These are phyloP conservation scores for Plebejus melissa DNA, from an alignment of 2,888 invertebrate species.

Conservation along the genomic window DNA sequence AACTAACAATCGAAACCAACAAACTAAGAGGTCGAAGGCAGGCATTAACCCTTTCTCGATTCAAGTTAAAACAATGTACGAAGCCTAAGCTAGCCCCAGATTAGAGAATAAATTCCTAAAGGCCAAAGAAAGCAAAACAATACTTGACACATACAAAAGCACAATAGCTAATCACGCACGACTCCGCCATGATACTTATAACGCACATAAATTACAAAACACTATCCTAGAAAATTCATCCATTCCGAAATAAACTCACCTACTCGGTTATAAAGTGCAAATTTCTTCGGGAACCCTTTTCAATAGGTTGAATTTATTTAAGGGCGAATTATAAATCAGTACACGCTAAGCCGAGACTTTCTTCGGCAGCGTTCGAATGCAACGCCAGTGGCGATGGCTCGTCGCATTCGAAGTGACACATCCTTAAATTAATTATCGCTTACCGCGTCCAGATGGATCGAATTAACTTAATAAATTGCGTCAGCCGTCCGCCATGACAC, in stretches of 20 bases:
- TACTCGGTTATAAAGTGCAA: constrained; percentile 1
- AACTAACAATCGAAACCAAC: background rate
- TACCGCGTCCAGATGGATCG: constrained; percentile 31
- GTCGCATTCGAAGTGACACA: constrained; percentile 36
- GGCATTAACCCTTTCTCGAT: background rate
- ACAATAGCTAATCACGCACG: constrained; percentile 41
- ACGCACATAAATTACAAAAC: constrained; percentile 27
- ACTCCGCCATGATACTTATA: constrained; percentile 34
- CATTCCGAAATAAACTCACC: constrained; percentile 29
- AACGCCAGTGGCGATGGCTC: constrained; percentile 33
- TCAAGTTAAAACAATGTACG: constrained; percentile 8
- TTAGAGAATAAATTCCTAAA: constrained; percentile 31
- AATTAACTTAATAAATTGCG: constrained; percentile 33
- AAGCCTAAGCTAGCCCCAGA: constrained; percentile 9
- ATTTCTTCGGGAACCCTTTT: constrained; percentile 23
- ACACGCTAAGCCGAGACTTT: constrained; percentile 35
- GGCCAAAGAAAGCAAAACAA: constrained; percentile 35
- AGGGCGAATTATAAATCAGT: constrained; percentile 38
- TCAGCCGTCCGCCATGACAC: constrained; percentile 5
- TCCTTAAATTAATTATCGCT: constrained; percentile 36
- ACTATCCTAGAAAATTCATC: background rate
- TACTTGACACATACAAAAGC: constrained; percentile 37
- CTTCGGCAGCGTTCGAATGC: constrained; percentile 38
- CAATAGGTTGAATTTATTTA: constrained; percentile 31
- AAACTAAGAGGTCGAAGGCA: background rate